These are phyloP conservation scores for Andrena haemorrhoa DNA, from an alignment of 2,888 invertebrate species.

Conservation along the genomic window DNA sequence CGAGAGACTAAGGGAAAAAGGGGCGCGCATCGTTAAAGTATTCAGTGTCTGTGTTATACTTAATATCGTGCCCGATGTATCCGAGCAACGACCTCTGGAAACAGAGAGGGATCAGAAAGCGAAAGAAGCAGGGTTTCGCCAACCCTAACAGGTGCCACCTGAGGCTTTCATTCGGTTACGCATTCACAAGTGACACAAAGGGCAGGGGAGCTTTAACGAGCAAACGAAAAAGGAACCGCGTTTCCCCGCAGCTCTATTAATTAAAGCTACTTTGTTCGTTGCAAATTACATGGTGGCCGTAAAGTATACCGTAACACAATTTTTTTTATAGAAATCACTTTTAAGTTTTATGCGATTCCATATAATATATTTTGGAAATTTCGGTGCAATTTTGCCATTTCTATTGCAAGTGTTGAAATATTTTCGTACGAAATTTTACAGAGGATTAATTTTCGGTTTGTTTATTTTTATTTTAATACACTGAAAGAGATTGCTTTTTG, in stretches of 20 bases:
- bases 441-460: too few species aligned
- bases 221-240: constrained; percentile 44
- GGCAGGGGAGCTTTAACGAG: constrained; percentile 40
- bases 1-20: background rate
- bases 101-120: constrained; percentile 51
- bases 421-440: too few species aligned
- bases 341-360: too few species aligned
- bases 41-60: constrained; percentile 18
- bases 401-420: too few species aligned
- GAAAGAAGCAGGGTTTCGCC: constrained; percentile 33
- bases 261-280: constrained; percentile 39
- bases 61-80: constrained; percentile 34
- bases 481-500: constrained; percentile 3
- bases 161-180: constrained; percentile 48
- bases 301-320: background rate
- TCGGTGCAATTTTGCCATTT: too few species aligned
- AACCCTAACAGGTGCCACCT: constrained; percentile 42
- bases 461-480: too few species aligned
- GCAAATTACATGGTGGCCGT: constrained; percentile 7
- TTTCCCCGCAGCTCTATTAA: constrained; percentile 32
- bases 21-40: constrained; percentile 23
- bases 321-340: background rate
- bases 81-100: constrained; percentile 56
- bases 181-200: constrained; percentile 42
- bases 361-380: too few species aligned